Evolutionary conservation across 2,888 invertebrate genomes (phyloP), one percentile per base, ranked within the genome.

Genomic region (Gastracanthus pulcherrimus): DNA sequence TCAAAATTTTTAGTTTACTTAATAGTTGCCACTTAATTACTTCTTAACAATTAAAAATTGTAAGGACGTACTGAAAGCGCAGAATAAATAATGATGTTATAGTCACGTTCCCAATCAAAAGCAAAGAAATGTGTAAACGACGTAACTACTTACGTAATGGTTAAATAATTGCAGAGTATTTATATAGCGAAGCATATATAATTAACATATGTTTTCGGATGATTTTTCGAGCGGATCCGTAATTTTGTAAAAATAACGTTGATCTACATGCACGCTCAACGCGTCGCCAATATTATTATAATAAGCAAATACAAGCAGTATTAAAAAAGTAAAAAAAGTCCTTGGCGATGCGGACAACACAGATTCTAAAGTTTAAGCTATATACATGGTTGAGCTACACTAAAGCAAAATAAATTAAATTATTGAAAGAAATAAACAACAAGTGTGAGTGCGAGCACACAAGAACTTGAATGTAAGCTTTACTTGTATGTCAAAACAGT

Each of bases 261-360:
- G n/a, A n/a, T n/a, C n/a, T n/a, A n/a, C 23, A 66, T 48, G 29
- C 34, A 51, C 29, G 60, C 62, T 77, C 48, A 4, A 36, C 19
- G 41, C 38, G 9, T 31, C 19, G 70, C 34, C 38, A 26, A 36
- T 41, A 60, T 62, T 16, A 69, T 26, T 60, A 26, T 13, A 19
- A 3, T 60, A 69, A 60, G 60, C 31, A 7, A 76, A 76, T 5
- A 48, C 31, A 62, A 45, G 3, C 51, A 70, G 51, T 76, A 76
- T 71, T 76, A 76, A 64, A 87, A 85, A 34, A 38, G 64, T 36
- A 31, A 36, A 19, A 41, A 51, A 76, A 66, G 38, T 87, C 83
- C 85, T 87, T 84, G 83, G 86, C 84, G 86, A 88, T 87, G 86
- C 51, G 81, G 79, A 62, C 78, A 79, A 78, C 79, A 64, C 75